Conservation (phyloP, 2,113 vertebrate species). For the Gobio gobio region DNA sequence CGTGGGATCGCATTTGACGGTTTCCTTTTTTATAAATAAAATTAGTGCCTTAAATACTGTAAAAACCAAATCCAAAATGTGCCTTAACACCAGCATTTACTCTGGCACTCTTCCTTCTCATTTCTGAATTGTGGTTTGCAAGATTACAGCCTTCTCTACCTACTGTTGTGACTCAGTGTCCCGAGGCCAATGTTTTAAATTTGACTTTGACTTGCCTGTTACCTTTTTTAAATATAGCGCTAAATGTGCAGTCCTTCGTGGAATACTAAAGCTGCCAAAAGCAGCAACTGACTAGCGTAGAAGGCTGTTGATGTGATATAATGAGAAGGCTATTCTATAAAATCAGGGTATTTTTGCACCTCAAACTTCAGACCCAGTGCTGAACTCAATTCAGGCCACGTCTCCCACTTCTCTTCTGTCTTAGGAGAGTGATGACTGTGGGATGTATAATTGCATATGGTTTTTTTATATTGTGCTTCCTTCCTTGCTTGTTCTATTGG, state of each 20-base stretch:
- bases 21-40: not conserved
- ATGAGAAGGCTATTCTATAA: slow-evolving; percentile 28
- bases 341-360: slow-evolving; percentile 35
- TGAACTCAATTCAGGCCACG: slow-evolving; percentile 4
- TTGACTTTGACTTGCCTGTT: slow-evolving; percentile 26
- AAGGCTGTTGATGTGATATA: slow-evolving; percentile 35
- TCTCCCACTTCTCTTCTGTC: not conserved
- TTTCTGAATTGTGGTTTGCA: slow-evolving; percentile 11
- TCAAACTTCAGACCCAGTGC: not conserved
- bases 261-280: slow-evolving; percentile 36
- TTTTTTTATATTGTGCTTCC: slow-evolving; percentile 14
- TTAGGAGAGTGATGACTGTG: not conserved
- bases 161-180: slow-evolving; percentile 29
- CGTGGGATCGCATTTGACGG: not conserved
- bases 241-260: slow-evolving; percentile 31
- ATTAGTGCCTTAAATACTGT: not conserved
- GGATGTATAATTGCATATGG: slow-evolving; percentile 12
- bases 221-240: slow-evolving; percentile 35
- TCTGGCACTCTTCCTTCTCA: not conserved
- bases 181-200: slow-evolving; percentile 26
- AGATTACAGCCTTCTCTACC: slow-evolving; percentile 22
- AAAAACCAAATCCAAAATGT: not conserved
- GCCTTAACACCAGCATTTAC: slow-evolving; percentile 9
- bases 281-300: slow-evolving; percentile 27
- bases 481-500: not conserved